Percentiles rank a stretch among this genome's conserved stretches.
Conservation (phyloP, 2,113 vertebrate genomes). For the Malurus melanocephalus region DNA sequence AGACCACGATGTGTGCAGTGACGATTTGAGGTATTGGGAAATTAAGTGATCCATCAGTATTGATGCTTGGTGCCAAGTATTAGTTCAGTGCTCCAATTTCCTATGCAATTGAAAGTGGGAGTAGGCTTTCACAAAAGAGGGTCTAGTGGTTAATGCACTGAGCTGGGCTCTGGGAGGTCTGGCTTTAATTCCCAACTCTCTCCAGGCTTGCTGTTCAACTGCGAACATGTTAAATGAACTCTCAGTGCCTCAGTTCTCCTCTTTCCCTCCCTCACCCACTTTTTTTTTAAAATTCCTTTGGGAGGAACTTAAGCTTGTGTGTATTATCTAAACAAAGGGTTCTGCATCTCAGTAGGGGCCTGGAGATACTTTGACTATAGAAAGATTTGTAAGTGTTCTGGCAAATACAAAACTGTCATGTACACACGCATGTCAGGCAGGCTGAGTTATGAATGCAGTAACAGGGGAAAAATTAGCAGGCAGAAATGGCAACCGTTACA, state of each 20-base stretch:
- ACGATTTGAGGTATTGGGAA: constrained; percentile 51
- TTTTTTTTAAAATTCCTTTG: background rate
- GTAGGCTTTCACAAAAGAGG: constrained; percentile 15
- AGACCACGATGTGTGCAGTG: constrained; percentile 40
- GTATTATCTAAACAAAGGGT: background rate
- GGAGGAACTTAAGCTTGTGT: background rate
- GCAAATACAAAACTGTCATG: constrained; percentile 5
- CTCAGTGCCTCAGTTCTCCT: constrained; percentile 22
- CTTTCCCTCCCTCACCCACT: background rate
- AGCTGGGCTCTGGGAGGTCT: constrained; percentile 14
- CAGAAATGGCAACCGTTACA: background rate
- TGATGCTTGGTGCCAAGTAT: constrained; percentile 24
- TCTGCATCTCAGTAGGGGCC: background rate
- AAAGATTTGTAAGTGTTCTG: constrained; percentile 13
- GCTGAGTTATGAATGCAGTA: constrained; percentile 3
- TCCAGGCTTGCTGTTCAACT: background rate
- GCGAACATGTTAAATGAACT: background rate
- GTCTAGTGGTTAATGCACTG: constrained; percentile 22
- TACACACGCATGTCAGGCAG: background rate
- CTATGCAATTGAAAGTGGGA: constrained; percentile 10
- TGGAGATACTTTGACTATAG: background rate
- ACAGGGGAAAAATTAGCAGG: constrained; percentile 12
- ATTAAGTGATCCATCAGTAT: constrained; percentile 48
- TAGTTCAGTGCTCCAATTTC: constrained; percentile 10
- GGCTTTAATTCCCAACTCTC: constrained; percentile 22